Percentiles rank a stretch among this genome's conserved stretches.
phyloP scores from a whole-genome alignment of 1,140 invertebrate genomes.

The Ceratoteleas bidentatus region DNA sequence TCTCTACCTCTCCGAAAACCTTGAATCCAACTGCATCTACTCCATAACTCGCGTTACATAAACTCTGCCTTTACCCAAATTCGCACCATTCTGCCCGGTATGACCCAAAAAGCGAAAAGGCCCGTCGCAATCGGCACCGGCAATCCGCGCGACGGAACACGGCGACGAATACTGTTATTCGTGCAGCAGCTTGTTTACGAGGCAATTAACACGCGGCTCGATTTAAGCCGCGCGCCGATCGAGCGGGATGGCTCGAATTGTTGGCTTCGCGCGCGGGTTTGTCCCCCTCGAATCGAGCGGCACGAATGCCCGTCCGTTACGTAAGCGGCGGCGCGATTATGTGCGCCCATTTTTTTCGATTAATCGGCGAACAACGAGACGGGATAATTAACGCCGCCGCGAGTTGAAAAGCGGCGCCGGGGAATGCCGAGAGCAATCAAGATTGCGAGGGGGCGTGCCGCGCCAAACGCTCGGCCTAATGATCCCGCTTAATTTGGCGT shows the following conservation, averaged over 20 bases:
- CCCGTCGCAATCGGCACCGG: constrained; percentile 54
- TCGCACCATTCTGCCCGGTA: too few species aligned
- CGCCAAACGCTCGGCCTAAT: constrained; percentile 19
- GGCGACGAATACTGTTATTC: constrained; percentile 65
- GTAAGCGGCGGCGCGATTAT: constrained; percentile 13
- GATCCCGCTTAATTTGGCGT: constrained; percentile 28
- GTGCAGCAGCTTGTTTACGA: constrained; percentile 71
- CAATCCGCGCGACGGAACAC: constrained; percentile 57
- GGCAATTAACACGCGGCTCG: constrained; percentile 70
- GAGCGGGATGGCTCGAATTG: constrained; percentile 29
- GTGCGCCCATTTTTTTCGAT: constrained; percentile 31
- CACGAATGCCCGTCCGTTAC: constrained; percentile 10
- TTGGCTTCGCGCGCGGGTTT: constrained; percentile 29
- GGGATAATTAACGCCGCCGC: constrained; percentile 44
- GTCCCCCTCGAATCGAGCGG: constrained; percentile 17
- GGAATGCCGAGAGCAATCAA: constrained; percentile 45
- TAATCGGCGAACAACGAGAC: constrained; percentile 32
- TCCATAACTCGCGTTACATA: too few species aligned
- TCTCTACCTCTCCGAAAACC: too few species aligned
- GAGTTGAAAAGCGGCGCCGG: constrained; percentile 39
- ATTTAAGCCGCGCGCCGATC: constrained; percentile 58
- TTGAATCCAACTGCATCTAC: too few species aligned
- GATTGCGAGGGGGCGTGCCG: constrained; percentile 44
- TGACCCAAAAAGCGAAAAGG: not conserved
- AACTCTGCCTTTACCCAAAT: too few species aligned